phyloP scores from a whole-genome alignment of 2,888 invertebrate species.

The Yponomeuta plumbellus region DNA sequence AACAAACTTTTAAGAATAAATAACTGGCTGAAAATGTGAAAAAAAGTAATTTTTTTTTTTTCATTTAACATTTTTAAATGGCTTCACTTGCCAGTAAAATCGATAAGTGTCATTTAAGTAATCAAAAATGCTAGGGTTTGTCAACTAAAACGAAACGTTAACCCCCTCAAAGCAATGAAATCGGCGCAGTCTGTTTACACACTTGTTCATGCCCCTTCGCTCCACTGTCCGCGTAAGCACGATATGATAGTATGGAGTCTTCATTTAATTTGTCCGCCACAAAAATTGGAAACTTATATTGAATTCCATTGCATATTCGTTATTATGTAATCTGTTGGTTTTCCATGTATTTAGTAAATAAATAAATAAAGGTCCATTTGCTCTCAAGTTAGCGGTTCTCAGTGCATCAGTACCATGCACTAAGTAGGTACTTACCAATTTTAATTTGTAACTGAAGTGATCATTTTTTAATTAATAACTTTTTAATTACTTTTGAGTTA shows the following conservation, averaged over 20 bases:
- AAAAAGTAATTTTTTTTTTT: background rate
- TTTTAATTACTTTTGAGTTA: too few relatives aligned
- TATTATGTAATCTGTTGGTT: too few relatives aligned
- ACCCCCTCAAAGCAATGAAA: constrained; percentile 50
- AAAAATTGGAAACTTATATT: too few relatives aligned
- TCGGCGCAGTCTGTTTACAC: constrained; percentile 58
- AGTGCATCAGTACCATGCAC: too few relatives aligned
- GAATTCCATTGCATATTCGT: too few relatives aligned
- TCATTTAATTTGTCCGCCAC: background rate
- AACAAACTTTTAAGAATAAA: background rate
- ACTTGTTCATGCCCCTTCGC: constrained; percentile 64
- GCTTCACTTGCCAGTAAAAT: background rate
- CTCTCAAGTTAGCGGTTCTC: too few relatives aligned
- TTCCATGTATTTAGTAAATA: too few relatives aligned
- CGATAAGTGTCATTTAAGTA: background rate
- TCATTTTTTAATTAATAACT: too few relatives aligned
- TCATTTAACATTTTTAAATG: background rate
- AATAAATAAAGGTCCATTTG: too few relatives aligned
- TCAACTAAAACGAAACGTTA: constrained; percentile 29
- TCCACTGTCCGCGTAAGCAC: constrained; percentile 48
- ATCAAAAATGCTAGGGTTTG: background rate
- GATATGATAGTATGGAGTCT: constrained; percentile 31
- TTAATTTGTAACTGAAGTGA: too few relatives aligned
- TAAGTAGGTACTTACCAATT: too few relatives aligned
- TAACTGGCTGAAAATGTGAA: background rate